Conservation (phyloP, 2,888 invertebrate species). For the Ormyrus rosae region DNA sequence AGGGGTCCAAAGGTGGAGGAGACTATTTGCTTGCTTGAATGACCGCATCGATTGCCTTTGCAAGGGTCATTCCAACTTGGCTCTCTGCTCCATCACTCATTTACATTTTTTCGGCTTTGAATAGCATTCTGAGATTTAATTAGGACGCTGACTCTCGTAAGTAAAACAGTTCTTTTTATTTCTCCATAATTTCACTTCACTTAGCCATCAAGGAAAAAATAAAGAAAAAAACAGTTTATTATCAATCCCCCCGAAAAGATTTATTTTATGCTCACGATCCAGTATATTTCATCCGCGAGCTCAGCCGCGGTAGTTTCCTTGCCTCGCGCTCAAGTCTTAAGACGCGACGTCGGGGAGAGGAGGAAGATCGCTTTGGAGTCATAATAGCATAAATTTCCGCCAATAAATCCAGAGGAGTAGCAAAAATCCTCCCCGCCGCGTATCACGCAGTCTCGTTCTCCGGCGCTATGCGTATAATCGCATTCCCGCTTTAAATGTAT, state of each 20-base stretch:
- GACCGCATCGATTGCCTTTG: slow-evolving; percentile 10
- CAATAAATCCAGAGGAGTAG: slow-evolving; percentile 68
- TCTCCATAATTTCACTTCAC: no score
- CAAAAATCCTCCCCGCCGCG: slow-evolving; percentile 57
- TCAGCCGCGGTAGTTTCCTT: slow-evolving; percentile 16
- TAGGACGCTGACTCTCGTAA: no score
- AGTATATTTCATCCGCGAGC: slow-evolving; percentile 33
- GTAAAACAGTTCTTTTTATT: no score
- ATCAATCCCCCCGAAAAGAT: slow-evolving; percentile 32
- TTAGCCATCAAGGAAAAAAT: background rate
- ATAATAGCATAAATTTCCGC: slow-evolving; percentile 69
- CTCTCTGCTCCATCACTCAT: no score
- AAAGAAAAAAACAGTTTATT: slow-evolving; percentile 39
- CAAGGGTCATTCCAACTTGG: slow-evolving; percentile 1
- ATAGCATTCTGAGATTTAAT: no score
- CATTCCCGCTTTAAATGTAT: slow-evolving; percentile 72
- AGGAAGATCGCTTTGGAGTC: slow-evolving; percentile 37
- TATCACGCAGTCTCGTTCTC: slow-evolving; percentile 5
- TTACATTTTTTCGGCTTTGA: no score
- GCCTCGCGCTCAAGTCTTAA: slow-evolving; percentile 17
- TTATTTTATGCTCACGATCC: slow-evolving; percentile 44
- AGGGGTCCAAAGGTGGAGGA: background rate
- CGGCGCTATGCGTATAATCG: slow-evolving; percentile 65
- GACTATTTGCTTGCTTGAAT: background rate
- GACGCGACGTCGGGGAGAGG: slow-evolving; percentile 6